Base-by-base conservation (phyloP, 1,140 invertebrate species). In the Apolygus lucorum region DNA sequence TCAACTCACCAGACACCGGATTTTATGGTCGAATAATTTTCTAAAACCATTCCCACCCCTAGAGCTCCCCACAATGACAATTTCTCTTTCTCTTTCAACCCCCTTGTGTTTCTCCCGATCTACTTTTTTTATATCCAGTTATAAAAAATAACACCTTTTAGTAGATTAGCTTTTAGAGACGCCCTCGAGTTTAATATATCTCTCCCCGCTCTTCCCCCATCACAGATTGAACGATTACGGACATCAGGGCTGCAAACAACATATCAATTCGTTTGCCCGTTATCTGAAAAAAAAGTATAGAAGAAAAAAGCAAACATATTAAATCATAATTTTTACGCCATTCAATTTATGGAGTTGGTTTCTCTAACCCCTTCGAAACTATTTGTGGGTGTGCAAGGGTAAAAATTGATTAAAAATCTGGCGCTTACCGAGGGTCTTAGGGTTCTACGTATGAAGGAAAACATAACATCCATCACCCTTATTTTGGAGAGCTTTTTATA, bases 131-230 rank as follows among this genome's bases (percentile, higher is more conserved):
- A 59, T 59, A 11, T 21, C 54, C 54, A 59, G 54, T 59, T 68
- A 68, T 67, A 68, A 68, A 68, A 68, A 68, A 68, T 68, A 59
- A 54, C 67, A 68, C 67, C 67, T 68, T 68, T 68, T 68, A 68
- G 67, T 68, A 68, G 67, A 68, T 68, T 68, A 54, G 67, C 34
- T 26, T 34, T 34, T 28, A 34, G 29, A 28, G 29, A n/a, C 29
- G 29, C n/a, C 21, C 11, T 13, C 2, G 17, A 13, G 65, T 29
- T n/a, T 29, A 54, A 68, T 59, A 68, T 68, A 59, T 68, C 67
- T 52, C 2, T 22, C 26, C 8, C 2, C 27, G 2, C 11, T 22
- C 17, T 34, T n/a, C n/a, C n/a, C n/a, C n/a, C n/a, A n/a, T n/a
- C 29, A 34, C 67, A 68, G 67, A 68, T 68, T 68, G 67, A 68